Evolutionary conservation across 2,113 vertebrate species (phyloP), one percentile per base, ranked within the genome.

Genomic region (Zosterops pallidus): DNA sequence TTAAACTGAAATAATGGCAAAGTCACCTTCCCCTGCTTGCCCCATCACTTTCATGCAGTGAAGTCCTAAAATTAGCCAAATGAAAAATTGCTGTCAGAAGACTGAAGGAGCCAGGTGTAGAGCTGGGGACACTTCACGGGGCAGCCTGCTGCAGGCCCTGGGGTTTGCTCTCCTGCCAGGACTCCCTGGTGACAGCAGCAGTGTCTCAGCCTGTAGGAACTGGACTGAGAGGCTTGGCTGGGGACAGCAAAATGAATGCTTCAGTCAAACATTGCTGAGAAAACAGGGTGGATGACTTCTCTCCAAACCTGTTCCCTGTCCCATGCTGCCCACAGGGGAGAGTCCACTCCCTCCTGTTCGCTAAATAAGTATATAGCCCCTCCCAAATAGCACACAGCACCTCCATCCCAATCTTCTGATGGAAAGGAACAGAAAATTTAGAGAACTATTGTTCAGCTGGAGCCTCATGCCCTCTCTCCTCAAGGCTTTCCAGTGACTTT

Each of bases 261-360:
- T 72, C 64, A 50, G 35, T 46, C 72, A 68, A 72, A 56, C 24
- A 10, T 42, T 62, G 37, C 49, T 72, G 41, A 86, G 59, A 69
- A 52, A 29, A 14, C 0, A 2, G 11, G 3, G 11, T 12, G 14
- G 23, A 52, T 9, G 3, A 22, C 41, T 42, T 24, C 25, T 52
- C 37, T n/a, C 23, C 39, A 5, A 56, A 64, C 31, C 9, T 13
- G 5, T 17, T 63, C 23, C 33, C 35, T 44, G 47, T 67, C 41
- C 47, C 41, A 62, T 23, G 37, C n/a, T 68, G 63, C n/a, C 21
- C 39, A 35, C 26, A 13, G 12, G 8, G 14, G 4, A 76, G 3
- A 63, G 28, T 21, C 39, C n/a, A 62, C 26, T 52, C 67, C 28
- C 26, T 57, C 22, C 64, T 49, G 24, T 14, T 71, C 57, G 37